These are phyloP conservation scores for Poeciliopsis gracilis DNA, from an alignment of 2,797 vertebrate species.

Conservation along the genomic window DNA sequence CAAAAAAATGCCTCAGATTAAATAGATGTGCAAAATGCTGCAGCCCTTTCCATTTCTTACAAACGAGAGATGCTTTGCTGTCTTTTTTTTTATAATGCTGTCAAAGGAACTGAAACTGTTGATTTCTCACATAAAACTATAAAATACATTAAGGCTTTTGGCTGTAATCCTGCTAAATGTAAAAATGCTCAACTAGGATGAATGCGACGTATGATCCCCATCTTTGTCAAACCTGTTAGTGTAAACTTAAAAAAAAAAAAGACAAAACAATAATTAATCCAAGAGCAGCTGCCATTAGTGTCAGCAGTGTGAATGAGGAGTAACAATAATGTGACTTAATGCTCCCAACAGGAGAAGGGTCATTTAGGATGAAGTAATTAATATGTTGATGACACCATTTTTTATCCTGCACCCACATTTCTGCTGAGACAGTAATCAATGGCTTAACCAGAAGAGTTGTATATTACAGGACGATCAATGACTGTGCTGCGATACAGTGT, in stretches of 20 bases:
- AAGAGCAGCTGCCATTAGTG: constrained; percentile 44
- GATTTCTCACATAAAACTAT: background rate
- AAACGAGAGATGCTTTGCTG: constrained; percentile 60
- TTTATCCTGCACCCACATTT: constrained; percentile 51
- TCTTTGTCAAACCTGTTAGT: background rate
- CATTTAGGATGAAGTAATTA: constrained; percentile 59
- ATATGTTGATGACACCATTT: constrained; percentile 65
- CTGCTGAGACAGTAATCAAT: constrained; percentile 68
- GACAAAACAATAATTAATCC: constrained; percentile 28
- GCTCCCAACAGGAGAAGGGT: constrained; percentile 22
- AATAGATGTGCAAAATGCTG: constrained; percentile 35
- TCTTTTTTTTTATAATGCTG: constrained; percentile 66
- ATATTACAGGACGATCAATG: constrained; percentile 63
- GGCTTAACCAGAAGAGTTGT: constrained; percentile 48
- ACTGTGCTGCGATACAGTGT: constrained; percentile 29
- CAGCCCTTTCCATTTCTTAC: constrained; percentile 49
- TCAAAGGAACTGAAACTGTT: constrained; percentile 58
- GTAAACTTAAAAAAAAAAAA: background rate
- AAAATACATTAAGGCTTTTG: background rate
- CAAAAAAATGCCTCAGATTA: constrained; percentile 35
- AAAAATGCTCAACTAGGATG: background rate
- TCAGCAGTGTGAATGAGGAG: constrained; percentile 31
- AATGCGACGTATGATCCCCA: background rate
- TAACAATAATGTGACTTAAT: constrained; percentile 42
- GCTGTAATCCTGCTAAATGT: background rate